Evolutionary conservation across 2,797 vertebrate genomes (phyloP), one percentile per base, ranked within the genome.

Genomic region (Pangasius larnaudii): DNA sequence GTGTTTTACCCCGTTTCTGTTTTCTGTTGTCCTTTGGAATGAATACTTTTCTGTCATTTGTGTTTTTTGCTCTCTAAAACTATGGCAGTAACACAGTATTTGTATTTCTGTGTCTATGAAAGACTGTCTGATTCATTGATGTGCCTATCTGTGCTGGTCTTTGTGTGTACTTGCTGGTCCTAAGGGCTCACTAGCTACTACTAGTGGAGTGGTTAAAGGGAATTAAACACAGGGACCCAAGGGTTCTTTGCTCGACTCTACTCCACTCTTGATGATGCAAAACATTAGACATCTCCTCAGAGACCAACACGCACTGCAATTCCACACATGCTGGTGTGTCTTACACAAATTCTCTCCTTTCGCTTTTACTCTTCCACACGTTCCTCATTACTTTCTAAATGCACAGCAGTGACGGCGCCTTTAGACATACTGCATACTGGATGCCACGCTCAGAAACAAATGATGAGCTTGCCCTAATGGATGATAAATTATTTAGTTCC

Each of bases 181-280:
- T 89, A 85, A 78, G 89, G 91, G 85, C 61, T 91, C 89, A 89
- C 92, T 92, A 92, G 93, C 92, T 91, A 91, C 59, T 93, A 92
- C 93, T 94, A 93, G 92, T 92, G 93, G 92, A 93, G 92, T 90
- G 91, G 93, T 94, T 94, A 95, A 95, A 92, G 92, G 92, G 95
- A 96, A 95, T 96, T 95, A 96, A 95, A 90, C 75, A 89, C 69
- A 11, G n/a, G 69, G 87, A 81, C 89, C 87, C 81, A 46, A 1
- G 75, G 89, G 87, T 59, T 91, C 49, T 67, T 80, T 74, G 86
- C 87, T 88, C 51, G 51, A 87, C 78, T 88, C 77, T 88, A 87
- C 71, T 88, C 87, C 86, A 88, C 86, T 81, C 85, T 89, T 92
- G 90, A 92, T 91, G 90, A 91, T 92, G 89, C 90, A 92, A 90